These are phyloP conservation scores for Caretta caretta DNA, from an alignment of 2,113 vertebrate genomes.

Conservation along the genomic window DNA sequence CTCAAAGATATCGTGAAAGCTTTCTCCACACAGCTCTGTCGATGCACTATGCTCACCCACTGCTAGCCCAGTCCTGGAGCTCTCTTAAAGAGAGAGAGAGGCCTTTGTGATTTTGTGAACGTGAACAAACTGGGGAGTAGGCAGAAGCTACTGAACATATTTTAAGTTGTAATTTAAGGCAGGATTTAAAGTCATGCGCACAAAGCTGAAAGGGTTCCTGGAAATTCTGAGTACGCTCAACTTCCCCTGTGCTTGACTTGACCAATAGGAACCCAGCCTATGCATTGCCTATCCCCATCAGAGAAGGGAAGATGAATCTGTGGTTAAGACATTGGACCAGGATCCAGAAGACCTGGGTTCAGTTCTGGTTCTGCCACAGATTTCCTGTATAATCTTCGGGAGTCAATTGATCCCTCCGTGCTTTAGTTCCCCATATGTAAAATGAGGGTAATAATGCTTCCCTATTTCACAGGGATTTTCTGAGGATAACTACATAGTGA, in stretches of 20 bases:
- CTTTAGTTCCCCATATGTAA: not conserved
- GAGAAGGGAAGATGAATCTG: not conserved
- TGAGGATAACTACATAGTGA: not conserved
- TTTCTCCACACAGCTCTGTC: not conserved
- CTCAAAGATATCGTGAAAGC: not conserved
- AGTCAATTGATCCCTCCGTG: not conserved
- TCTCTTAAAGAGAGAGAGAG: not conserved
- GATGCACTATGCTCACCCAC: not conserved
- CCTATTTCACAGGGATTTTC: not conserved
- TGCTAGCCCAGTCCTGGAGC: rapidly evolving
- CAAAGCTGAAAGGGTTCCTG: not conserved
- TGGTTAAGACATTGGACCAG: not conserved
- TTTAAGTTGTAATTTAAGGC: conserved; percentile 16
- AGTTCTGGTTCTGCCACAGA: not conserved
- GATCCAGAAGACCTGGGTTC: not conserved
- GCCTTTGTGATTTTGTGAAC: not conserved
- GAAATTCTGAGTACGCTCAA: not conserved
- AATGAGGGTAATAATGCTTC: not conserved
- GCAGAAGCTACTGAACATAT: not conserved
- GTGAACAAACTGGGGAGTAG: not conserved
- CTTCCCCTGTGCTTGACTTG: conserved; percentile 36
- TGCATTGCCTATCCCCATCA: not conserved
- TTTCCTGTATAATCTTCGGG: not conserved
- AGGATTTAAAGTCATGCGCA: conserved; percentile 5
- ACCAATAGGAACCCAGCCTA: conserved; percentile 7